These are phyloP conservation scores for Taurulus bubalis DNA, from an alignment of 2,113 vertebrate genomes.

Conservation along the genomic window DNA sequence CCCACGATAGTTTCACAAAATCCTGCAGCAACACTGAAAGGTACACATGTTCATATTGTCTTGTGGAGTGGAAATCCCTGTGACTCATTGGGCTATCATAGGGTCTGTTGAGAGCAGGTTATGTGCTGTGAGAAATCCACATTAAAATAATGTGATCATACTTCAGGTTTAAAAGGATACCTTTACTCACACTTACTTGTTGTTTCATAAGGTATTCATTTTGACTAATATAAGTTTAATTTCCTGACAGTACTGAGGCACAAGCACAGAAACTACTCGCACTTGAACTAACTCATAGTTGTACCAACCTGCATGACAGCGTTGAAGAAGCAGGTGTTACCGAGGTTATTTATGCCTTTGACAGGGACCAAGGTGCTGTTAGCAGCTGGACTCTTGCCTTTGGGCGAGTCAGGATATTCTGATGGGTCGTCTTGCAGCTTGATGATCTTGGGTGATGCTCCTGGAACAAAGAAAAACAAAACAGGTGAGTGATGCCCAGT, in stretches of 20 bases:
- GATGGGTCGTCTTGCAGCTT: slow-evolving; percentile 88
- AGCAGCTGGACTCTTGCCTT: slow-evolving; percentile 83
- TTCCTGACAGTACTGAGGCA: background rate
- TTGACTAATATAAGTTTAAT: background rate
- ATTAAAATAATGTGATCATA: background rate
- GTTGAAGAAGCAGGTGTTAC: slow-evolving; percentile 99
- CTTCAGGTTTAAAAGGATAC: background rate
- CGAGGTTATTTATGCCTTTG: slow-evolving; percentile 96
- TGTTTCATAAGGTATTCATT: background rate
- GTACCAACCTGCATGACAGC: slow-evolving; percentile 95
- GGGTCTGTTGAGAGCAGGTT: slow-evolving; percentile 12
- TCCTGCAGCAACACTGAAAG: background rate
- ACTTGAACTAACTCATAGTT: background rate
- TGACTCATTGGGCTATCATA: slow-evolving; percentile 7
- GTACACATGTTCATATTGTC: background rate
- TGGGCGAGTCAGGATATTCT: slow-evolving; percentile 84
- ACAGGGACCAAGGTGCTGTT: slow-evolving; percentile 87
- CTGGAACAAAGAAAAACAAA: slow-evolving; percentile 67
- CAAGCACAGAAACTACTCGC: background rate
- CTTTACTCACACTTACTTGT: background rate
- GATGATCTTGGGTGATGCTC: slow-evolving; percentile 88
- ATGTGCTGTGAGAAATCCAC: background rate
- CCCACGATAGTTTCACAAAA: no score
- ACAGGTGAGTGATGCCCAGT: background rate
- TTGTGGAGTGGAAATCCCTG: slow-evolving; percentile 1